Base-by-base conservation (phyloP, 2,888 invertebrate genomes). In the Aleiodes alternator region DNA sequence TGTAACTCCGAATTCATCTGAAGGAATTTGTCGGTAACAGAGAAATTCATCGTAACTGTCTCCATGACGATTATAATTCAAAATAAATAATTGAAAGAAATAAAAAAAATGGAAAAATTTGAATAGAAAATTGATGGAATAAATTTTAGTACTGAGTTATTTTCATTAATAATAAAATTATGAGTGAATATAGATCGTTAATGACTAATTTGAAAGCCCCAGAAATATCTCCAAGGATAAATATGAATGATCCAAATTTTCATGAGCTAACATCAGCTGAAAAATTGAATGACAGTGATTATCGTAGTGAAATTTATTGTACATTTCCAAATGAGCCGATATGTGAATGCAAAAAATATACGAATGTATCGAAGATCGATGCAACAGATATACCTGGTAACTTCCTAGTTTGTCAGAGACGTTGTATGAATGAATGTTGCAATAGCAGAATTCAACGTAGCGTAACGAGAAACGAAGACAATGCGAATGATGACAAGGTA, bases 251-350 rank as follows among this genome's bases (percentile, higher is more conserved):
- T 43, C 84, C 86, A 0, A 81, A 77, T 38, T 87, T 86, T 71
- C 75, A 79, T 23, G 79, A 78, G 11, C 70, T 87, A 70, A 87
- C 86, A 8, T 81, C 79, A 12, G 85, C 86, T n/a, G 86, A 88
- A 76, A 86, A 87, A 78, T 76, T 87, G 4, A 87, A 87, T 75
- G 84, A 87, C 71, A 79, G 81, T 4, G 74, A 80, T 53, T 87
- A 84, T 75, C 82, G 87, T 4, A 75, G 81, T 14, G 66, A 83
- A 12, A 76, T 87, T 72, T 87, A 87, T 76, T 80, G 76, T 50
- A 68, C 80, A 7, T 85, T 85, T 80, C 85, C 84, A 1, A 77
- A 87, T 69, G 86, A 87, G 71, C 80, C 82, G 4, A 86, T 84
- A 14, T 87, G 87, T 73, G 70, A 69, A 14, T 88, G 87, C 66